A percentile compares a stretch with the other conserved stretches of the same genome.
These are phyloP conservation scores for Ischnura elegans DNA, from an alignment of 2,888 invertebrate species.

Conservation along the genomic window DNA sequence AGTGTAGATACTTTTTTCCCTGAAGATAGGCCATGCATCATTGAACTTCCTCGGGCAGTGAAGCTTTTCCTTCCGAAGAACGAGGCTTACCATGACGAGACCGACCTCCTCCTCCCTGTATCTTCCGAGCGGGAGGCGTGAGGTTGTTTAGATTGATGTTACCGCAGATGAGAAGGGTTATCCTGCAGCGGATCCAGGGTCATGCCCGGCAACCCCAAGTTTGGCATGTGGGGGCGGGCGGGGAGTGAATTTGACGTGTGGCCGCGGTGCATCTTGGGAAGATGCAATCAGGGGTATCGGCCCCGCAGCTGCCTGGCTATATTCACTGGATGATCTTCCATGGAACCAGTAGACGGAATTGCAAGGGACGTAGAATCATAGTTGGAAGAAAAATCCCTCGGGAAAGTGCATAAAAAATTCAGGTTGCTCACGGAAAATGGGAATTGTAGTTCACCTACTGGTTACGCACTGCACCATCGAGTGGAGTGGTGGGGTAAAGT, in stretches of 20 bases:
- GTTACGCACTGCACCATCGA: not conserved
- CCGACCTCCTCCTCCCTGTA: not conserved
- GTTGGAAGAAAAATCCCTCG: not conserved
- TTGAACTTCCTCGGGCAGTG: not conserved
- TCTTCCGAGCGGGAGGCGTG: not conserved
- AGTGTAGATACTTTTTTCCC: too few relatives aligned
- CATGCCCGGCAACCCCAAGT: not conserved
- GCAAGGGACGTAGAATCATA: not conserved
- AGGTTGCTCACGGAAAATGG: not conserved
- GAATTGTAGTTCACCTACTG: not conserved
- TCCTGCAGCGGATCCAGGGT: not conserved
- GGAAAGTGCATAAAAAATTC: not conserved
- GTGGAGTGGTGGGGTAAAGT: too few relatives aligned
- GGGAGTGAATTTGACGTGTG: not conserved
- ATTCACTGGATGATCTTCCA: not conserved
- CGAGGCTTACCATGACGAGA: not conserved
- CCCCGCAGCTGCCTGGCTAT: not conserved
- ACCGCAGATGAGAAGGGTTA: not conserved
- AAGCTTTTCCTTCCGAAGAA: not conserved
- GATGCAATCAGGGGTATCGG: not conserved
- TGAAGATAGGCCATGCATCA: too few relatives aligned
- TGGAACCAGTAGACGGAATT: not conserved
- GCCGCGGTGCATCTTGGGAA: not conserved
- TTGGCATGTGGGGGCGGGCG: not conserved
- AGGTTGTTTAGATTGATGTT: not conserved